These are phyloP conservation scores for Marasmarcha lunaedactyla DNA, from an alignment of 2,888 invertebrate species.

Conservation along the genomic window DNA sequence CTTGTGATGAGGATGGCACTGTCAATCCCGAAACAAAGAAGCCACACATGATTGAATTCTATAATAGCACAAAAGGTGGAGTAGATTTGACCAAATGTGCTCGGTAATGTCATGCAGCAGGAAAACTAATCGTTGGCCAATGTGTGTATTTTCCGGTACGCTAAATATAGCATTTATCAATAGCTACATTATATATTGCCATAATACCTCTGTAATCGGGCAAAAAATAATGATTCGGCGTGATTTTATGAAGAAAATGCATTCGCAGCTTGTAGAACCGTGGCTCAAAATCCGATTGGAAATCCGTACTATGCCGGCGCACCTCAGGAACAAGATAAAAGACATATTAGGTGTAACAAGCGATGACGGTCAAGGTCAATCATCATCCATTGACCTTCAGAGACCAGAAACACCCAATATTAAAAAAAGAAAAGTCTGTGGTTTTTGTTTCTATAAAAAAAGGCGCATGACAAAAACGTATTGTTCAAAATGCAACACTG, in stretches of 20 bases:
- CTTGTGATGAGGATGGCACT: slow-evolving; percentile 16
- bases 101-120: slow-evolving; percentile 11
- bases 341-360: no score
- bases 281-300: no score
- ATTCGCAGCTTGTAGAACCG: no score
- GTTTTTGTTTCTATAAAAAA: neutral
- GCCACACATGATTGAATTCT: slow-evolving; percentile 10
- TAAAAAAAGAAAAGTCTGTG: neutral
- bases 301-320: no score
- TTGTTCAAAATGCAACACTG: no score
- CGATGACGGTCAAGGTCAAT: no score
- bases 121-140: slow-evolving; percentile 15
- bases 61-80: slow-evolving; percentile 11
- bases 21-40: slow-evolving; percentile 9
- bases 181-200: slow-evolving; percentile 4
- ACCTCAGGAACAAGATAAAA: no score
- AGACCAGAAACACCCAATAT: neutral
- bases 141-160: slow-evolving; percentile 4
- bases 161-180: slow-evolving; percentile 7
- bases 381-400: slow-evolving; percentile 1
- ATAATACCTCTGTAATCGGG: neutral
- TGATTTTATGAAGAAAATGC: no score
- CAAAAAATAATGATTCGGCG: neutral
- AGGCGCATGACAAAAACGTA: no score
- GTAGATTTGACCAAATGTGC: slow-evolving; percentile 15